Evolutionary conservation across 2,113 vertebrate species (phyloP).

Genomic region (Poeciliopsis prolifica): DNA sequence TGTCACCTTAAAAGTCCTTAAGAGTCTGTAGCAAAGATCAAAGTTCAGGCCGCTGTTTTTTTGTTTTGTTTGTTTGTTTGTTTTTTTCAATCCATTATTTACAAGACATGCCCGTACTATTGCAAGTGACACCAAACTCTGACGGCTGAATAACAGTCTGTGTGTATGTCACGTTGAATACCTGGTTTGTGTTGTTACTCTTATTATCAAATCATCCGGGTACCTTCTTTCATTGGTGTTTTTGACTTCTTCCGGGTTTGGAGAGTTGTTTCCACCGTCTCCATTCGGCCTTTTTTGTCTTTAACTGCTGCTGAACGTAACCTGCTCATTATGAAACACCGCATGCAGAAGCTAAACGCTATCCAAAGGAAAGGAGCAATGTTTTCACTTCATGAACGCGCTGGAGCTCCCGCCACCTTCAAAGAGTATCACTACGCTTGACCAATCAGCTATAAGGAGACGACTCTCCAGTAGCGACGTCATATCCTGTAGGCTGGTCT

Average conservation of each 20-base stretch:
- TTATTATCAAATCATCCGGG: neutral
- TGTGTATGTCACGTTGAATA: neutral
- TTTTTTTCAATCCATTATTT: no score
- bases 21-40: no score
- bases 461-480: fast-evolving
- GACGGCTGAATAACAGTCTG: no score
- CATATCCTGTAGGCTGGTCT: constrained; percentile 17
- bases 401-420: constrained; percentile 46
- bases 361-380: neutral
- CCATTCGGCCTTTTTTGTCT: constrained; percentile 25
- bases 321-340: constrained; percentile 26
- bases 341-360: neutral
- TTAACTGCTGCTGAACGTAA: constrained; percentile 30
- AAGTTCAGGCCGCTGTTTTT: no score
- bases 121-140: no score
- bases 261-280: constrained; percentile 18
- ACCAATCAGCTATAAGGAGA: constrained; percentile 52
- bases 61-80: no score
- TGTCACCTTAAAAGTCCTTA: neutral
- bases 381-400: neutral
- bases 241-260: constrained; percentile 53
- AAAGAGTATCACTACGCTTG: neutral
- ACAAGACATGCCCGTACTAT: no score
- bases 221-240: constrained; percentile 60
- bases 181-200: neutral